Percentiles rank a stretch among this genome's conserved stretches.
Evolutionary conservation across 2,113 vertebrate genomes (phyloP).

Genomic region (Tupaia chinensis): DNA sequence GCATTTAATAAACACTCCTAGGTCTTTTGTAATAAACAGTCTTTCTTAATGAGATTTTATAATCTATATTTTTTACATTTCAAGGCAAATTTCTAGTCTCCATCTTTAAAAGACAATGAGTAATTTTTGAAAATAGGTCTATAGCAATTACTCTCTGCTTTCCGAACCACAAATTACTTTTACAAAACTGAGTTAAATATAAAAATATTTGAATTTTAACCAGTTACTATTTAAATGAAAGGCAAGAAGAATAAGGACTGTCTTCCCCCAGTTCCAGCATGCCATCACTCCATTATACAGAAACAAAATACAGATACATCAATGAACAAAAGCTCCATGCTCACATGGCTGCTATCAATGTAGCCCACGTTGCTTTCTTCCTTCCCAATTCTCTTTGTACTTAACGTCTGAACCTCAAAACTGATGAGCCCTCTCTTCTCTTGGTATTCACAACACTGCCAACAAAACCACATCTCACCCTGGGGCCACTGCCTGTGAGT

Average conservation of each 20-base stretch:
- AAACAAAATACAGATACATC: neutral
- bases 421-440: neutral
- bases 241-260: slow-evolving; percentile 10
- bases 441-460: neutral
- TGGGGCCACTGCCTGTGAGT: neutral
- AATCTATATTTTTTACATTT: neutral
- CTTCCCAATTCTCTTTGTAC: slow-evolving; percentile 4
- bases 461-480: neutral
- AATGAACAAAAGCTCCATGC: neutral
- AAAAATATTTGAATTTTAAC: slow-evolving; percentile 45
- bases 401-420: neutral
- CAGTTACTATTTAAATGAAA: slow-evolving; percentile 4
- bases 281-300: neutral
- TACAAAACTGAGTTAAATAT: slow-evolving; percentile 47
- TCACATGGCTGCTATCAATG: neutral
- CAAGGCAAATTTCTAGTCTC: slow-evolving; percentile 21
- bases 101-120: slow-evolving; percentile 38
- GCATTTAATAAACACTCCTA: slow-evolving; percentile 21
- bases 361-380: neutral
- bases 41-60: slow-evolving; percentile 10
- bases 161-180: slow-evolving; percentile 13
- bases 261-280: neutral
- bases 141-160: neutral
- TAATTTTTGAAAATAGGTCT: slow-evolving; percentile 51
- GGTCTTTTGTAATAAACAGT: slow-evolving; percentile 16